Conservation (phyloP, 2,113 vertebrate species). For the Notothenia coriiceps region DNA sequence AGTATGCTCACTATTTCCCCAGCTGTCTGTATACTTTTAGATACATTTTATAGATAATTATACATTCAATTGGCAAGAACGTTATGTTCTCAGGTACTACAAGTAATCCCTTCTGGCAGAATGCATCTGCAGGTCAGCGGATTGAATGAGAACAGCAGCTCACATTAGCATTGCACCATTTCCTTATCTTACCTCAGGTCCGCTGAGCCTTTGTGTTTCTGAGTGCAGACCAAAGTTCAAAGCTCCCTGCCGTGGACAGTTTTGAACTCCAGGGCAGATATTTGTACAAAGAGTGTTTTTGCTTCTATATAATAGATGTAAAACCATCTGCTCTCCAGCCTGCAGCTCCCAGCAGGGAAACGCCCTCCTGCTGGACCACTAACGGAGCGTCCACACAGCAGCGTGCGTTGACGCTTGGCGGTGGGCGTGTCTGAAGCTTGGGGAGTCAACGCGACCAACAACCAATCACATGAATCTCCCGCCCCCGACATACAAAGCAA, state of each 20-base stretch:
- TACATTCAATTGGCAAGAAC: not conserved
- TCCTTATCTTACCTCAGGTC: not conserved
- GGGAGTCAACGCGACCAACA: no score
- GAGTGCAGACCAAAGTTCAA: not conserved
- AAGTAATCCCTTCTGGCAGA: not conserved
- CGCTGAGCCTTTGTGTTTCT: not conserved
- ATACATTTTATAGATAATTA: no score
- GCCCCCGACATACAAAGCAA: no score
- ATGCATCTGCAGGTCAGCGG: not conserved
- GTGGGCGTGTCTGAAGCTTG: no score
- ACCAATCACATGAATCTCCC: no score
- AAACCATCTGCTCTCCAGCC: not conserved
- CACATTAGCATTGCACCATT: not conserved
- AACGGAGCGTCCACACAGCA: no score
- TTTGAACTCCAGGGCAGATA: not conserved
- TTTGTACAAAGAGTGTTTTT: not conserved
- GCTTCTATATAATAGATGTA: not conserved
- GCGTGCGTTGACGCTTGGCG: no score
- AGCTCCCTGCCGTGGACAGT: not conserved
- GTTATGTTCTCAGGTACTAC: not conserved
- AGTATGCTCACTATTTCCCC: no score
- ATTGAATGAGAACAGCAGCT: not conserved
- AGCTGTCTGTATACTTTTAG: no score
- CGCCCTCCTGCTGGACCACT: not conserved
- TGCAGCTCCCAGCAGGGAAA: conserved; percentile 1